phyloP scores from a whole-genome alignment of 2,888 invertebrate species.

The Eremobia ochroleuca region DNA sequence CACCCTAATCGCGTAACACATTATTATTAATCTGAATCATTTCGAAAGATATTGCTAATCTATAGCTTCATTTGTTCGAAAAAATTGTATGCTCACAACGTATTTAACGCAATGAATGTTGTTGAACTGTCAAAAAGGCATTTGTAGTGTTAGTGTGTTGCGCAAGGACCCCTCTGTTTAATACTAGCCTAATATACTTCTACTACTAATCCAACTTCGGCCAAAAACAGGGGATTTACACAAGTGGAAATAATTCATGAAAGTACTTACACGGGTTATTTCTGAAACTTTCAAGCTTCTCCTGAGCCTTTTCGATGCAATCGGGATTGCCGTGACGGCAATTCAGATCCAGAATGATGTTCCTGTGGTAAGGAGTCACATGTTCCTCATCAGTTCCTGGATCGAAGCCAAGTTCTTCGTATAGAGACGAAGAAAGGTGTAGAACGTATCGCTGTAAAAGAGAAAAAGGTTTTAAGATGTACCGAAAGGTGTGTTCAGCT shows the following conservation, averaged over 20 bases:
- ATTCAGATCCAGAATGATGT: constrained; percentile 83
- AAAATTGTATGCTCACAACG: too few species aligned
- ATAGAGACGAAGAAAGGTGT: constrained; percentile 81
- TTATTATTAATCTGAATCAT: too few species aligned
- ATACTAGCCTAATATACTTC: too few species aligned
- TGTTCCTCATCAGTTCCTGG: constrained; percentile 75
- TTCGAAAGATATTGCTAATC: too few species aligned
- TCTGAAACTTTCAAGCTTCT: constrained; percentile 78
- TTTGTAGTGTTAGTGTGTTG: too few species aligned
- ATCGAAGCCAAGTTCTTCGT: constrained; percentile 81
- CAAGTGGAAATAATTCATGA: not conserved
- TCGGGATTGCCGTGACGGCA: constrained; percentile 82
- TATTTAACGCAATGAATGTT: too few species aligned
- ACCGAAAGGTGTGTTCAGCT: not conserved
- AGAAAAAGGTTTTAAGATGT: not conserved
- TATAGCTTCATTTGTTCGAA: too few species aligned
- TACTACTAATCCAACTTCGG: not conserved
- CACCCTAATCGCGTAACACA: too few species aligned
- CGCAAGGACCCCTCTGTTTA: too few species aligned
- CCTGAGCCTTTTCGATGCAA: constrained; percentile 78
- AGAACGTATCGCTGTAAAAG: constrained; percentile 78
- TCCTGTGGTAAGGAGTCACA: constrained; percentile 85
- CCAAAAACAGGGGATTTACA: not conserved
- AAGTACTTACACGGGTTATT: constrained; percentile 84
- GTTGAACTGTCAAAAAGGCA: too few species aligned